These are phyloP conservation scores for Muscicapa adusta DNA, from an alignment of 2,113 vertebrate species.

Conservation along the genomic window DNA sequence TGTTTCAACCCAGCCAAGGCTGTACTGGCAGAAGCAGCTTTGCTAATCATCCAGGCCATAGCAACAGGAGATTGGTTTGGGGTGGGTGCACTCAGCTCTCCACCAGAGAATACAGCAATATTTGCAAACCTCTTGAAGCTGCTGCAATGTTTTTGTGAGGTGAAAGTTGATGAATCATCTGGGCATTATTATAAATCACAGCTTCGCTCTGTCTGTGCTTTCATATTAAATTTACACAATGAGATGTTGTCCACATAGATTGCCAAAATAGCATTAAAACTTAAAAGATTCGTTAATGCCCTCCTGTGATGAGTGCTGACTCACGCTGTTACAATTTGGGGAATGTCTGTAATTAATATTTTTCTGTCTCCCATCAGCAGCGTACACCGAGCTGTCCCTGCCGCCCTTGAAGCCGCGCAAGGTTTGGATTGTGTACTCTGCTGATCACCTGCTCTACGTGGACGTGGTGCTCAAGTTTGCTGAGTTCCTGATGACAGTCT, in stretches of 20 bases:
- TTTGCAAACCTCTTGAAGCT: neutral
- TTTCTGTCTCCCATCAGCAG: neutral
- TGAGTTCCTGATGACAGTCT: constrained; percentile 84
- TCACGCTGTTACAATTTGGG: neutral
- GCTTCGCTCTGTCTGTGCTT: neutral
- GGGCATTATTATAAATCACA: neutral
- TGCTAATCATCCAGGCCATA: neutral
- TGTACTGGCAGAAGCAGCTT: neutral
- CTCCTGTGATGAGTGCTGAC: neutral
- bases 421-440: constrained; percentile 89
- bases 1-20: neutral
- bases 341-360: neutral
- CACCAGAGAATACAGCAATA: neutral
- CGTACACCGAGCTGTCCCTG: neutral
- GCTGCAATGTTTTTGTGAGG: neutral
- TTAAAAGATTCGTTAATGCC: neutral
- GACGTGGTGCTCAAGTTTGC: constrained; percentile 90
- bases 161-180: neutral
- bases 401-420: constrained; percentile 67
- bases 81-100: neutral
- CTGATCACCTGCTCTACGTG: constrained; percentile 86
- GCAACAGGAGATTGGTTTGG: neutral
- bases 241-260: neutral
- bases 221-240: neutral
- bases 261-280: neutral